Percentiles rank a stretch among this genome's conserved stretches.
These are phyloP conservation scores for Parelbella ahira DNA, from an alignment of 2,888 invertebrate species.

Conservation along the genomic window DNA sequence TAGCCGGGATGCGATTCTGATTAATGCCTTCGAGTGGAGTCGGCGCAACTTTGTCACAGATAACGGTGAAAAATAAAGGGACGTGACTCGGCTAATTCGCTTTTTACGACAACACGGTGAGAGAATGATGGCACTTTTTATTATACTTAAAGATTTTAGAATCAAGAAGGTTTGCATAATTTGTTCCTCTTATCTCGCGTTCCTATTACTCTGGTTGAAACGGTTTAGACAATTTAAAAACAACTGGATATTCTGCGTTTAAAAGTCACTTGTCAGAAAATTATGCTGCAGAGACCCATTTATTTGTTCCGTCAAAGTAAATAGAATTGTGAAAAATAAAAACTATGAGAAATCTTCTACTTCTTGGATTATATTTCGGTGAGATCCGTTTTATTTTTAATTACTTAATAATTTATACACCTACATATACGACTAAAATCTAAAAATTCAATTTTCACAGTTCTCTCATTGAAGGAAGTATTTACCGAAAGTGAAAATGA, in stretches of 20 bases:
- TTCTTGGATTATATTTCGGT: constrained; percentile 53
- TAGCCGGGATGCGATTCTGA: constrained; percentile 70
- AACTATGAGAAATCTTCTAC: constrained; percentile 34
- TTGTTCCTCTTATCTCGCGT: constrained; percentile 14
- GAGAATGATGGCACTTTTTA: constrained; percentile 25
- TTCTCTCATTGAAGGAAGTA: constrained; percentile 40
- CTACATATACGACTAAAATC: not conserved
- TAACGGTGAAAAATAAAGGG: constrained; percentile 75
- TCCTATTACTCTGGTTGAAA: constrained; percentile 8
- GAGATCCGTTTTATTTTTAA: constrained; percentile 31
- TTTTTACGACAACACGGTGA: constrained; percentile 37
- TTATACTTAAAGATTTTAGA: constrained; percentile 15
- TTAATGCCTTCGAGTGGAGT: constrained; percentile 70
- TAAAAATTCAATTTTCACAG: constrained; percentile 34
- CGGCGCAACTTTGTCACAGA: constrained; percentile 72
- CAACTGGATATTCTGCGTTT: constrained; percentile 57
- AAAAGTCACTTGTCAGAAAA: constrained; percentile 50
- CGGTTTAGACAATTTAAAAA: constrained; percentile 27
- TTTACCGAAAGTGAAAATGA: constrained; percentile 47
- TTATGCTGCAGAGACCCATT: constrained; percentile 37
- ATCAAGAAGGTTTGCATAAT: constrained; percentile 24
- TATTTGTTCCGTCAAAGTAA: constrained; percentile 25
- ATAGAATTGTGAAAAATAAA: constrained; percentile 5
- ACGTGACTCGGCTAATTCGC: constrained; percentile 74
- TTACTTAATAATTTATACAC: not conserved